phyloP scores from a whole-genome alignment of 2,797 vertebrate genomes.

The Anguilla megastoma region DNA sequence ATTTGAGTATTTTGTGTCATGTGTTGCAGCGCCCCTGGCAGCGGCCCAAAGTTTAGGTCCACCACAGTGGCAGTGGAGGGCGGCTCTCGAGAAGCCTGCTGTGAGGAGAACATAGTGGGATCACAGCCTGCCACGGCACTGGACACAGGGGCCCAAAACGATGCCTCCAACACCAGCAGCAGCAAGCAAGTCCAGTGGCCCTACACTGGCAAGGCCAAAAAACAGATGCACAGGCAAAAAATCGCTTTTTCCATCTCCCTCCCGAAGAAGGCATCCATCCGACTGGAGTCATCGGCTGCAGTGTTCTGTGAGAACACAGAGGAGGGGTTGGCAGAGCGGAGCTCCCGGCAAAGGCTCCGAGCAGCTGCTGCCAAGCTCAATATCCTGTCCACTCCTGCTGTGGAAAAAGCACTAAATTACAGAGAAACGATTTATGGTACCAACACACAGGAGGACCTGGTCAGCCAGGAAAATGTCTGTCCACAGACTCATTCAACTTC shows the following conservation, averaged over 20 bases:
- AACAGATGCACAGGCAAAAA: conserved; percentile 69
- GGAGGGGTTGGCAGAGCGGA: conserved; percentile 63
- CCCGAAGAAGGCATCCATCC: conserved; percentile 79
- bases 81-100: conserved; percentile 52
- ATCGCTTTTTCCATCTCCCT: conserved; percentile 84
- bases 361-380: conserved; percentile 65
- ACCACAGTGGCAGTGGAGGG: conserved; percentile 90
- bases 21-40: conserved; percentile 85
- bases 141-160: conserved; percentile 45
- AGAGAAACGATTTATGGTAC: conserved; percentile 56
- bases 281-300: conserved; percentile 82
- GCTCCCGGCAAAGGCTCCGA: conserved; percentile 68
- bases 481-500: conserved; percentile 53
- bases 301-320: conserved; percentile 82
- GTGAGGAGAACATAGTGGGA: conserved; percentile 39
- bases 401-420: conserved; percentile 55
- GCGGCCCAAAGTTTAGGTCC: conserved; percentile 96
- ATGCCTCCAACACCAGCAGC: conserved; percentile 35
- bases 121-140: conserved; percentile 37
- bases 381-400: conserved; percentile 56
- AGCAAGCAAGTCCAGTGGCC: conserved; percentile 41
- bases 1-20: conserved; percentile 30
- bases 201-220: conserved; percentile 58
- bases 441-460: conserved; percentile 50
- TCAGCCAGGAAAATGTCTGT: conserved; percentile 41